Base-by-base conservation (phyloP, 1,140 invertebrate genomes). In the Drosophila nigrodunni region DNA sequence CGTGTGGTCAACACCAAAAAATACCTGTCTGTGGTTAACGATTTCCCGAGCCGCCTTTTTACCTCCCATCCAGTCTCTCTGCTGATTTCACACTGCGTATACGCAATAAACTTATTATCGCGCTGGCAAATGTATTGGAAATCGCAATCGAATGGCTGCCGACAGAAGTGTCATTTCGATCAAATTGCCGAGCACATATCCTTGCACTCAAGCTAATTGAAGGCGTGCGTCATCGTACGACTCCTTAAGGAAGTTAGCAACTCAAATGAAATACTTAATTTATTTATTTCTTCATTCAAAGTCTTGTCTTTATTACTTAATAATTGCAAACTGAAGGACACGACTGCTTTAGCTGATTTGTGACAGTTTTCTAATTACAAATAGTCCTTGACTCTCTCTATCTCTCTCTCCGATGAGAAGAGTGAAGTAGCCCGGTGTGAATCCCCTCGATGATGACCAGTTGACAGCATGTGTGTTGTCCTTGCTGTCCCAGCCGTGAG, bases 101-200 rank as follows among this genome's bases (percentile, higher is more conserved):
- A 74, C 74, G 77, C 68, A 80, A 83, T 86, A 77, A 64, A 62
- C 47, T 62, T 64, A 59, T 83, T 70, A 81, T 80, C 69, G 46
- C 67, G 66, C 54, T 77, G 70, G 58, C 46, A 67, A 81, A 78
- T 85, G 64, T 81, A 85, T 85, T 86, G 69, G 44, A 13, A 41
- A 3, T 25, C 39, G 11, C 13, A 47, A 30, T 61, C 44, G 47
- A 44, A n/a, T 46, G 11, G 37, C 25, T 18, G 43, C 11, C 49
- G 18, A 13, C 52, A 13, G 1, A 43, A 13, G 13, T 10, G 44
- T 18, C 41, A 39, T 34, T 52, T 13, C 3, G n/a, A 43, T 13
- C 41, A 11, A 6, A 13, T 43, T 43, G 41, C 41, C 15, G 8
- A 7, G 18, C 46, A 7, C 18, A 6, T 55, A 65, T 57, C 54